Conservation (phyloP, 2,797 vertebrate species). For the Danio jaintianensis region DNA sequence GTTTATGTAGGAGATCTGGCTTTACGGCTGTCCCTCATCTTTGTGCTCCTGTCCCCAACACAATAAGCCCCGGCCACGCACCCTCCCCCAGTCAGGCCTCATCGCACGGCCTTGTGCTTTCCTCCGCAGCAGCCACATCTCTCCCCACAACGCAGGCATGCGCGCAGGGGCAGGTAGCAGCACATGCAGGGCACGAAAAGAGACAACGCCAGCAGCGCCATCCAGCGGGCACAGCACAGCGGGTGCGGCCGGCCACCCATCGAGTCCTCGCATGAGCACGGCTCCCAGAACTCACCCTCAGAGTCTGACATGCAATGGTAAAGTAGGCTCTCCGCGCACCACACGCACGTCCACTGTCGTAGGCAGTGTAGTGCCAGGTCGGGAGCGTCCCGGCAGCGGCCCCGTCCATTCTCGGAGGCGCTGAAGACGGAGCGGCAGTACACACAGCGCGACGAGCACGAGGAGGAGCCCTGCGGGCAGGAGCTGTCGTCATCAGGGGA, state of each 20-base stretch:
- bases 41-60: slow-evolving; percentile 17
- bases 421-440: slow-evolving; percentile 93
- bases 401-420: slow-evolving; percentile 87
- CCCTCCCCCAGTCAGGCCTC: slow-evolving; percentile 72
- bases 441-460: slow-evolving; percentile 85
- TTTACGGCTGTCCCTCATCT: slow-evolving; percentile 59
- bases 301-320: slow-evolving; percentile 97
- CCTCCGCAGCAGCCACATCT: slow-evolving; percentile 91
- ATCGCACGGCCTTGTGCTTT: slow-evolving; percentile 92
- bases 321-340: slow-evolving; percentile 93
- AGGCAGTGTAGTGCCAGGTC: slow-evolving; percentile 90
- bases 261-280: slow-evolving; percentile 90
- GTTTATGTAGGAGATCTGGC: slow-evolving; percentile 47
- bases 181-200: slow-evolving; percentile 94
- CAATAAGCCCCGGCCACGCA: slow-evolving; percentile 34
- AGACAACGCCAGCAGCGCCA: slow-evolving; percentile 88
- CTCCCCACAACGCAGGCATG: slow-evolving; percentile 90
- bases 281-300: slow-evolving; percentile 95
- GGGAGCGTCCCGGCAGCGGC: slow-evolving; percentile 90
- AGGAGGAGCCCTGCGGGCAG: slow-evolving; percentile 80
- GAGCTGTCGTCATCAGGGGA: slow-evolving; percentile 84
- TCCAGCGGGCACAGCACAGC: slow-evolving; percentile 90
- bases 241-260: slow-evolving; percentile 82
- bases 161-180: slow-evolving; percentile 91
- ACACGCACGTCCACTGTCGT: slow-evolving; percentile 91